These are phyloP conservation scores for Pheosia tremula DNA, from an alignment of 2,888 invertebrate species.

Conservation along the genomic window DNA sequence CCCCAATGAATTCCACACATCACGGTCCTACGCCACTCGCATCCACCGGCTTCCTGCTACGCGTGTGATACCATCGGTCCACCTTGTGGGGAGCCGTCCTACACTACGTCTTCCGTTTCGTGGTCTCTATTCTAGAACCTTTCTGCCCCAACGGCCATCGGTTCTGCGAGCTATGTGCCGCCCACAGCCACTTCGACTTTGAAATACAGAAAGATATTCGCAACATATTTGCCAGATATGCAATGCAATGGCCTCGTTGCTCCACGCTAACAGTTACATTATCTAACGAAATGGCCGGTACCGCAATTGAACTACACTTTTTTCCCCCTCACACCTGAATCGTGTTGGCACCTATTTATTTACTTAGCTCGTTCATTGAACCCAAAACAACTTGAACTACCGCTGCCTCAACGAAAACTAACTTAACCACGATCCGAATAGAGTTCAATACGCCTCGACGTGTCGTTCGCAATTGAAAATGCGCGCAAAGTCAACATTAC, in stretches of 20 bases:
- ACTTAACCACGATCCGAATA: slow-evolving; percentile 16
- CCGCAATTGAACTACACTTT: slow-evolving; percentile 47
- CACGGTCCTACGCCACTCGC: no score
- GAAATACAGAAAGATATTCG: no score
- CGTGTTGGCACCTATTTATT: slow-evolving; percentile 68
- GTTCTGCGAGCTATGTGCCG: no score
- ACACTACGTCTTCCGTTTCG: no score
- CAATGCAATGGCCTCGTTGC: not conserved
- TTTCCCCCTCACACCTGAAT: slow-evolving; percentile 54
- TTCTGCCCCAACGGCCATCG: no score
- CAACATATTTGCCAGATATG: not conserved
- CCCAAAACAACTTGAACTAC: slow-evolving; percentile 34
- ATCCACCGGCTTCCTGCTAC: no score
- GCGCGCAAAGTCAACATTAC: slow-evolving; percentile 5
- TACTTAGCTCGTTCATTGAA: slow-evolving; percentile 68
- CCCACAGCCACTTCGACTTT: no score
- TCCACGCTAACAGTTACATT: slow-evolving; percentile 1
- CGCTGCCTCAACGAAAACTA: slow-evolving; percentile 20
- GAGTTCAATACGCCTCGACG: not conserved
- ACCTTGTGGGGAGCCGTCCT: no score
- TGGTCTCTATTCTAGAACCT: no score
- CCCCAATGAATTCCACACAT: no score
- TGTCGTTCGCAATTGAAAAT: not conserved
- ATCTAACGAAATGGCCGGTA: slow-evolving; percentile 35
- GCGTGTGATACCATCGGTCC: no score